These are phyloP conservation scores for Cygnus olor DNA, from an alignment of 2,797 vertebrate genomes.

Conservation along the genomic window DNA sequence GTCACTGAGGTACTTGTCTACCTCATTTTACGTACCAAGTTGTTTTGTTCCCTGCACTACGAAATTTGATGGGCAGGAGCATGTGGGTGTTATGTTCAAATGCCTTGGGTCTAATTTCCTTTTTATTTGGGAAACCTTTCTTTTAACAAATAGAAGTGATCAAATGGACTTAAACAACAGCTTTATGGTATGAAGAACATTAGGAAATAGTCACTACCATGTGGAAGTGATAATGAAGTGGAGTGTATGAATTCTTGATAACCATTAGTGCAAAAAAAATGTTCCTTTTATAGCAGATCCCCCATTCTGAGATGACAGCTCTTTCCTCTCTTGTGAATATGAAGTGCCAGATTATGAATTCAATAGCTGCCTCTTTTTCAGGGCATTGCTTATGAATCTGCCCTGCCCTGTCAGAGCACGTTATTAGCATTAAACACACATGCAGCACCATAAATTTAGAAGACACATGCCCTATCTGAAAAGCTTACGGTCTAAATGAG, in stretches of 20 bases:
- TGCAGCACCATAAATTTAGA: conserved; percentile 40
- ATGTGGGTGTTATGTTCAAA: neutral
- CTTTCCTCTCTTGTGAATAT: conserved; percentile 56
- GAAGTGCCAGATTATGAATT: conserved; percentile 58
- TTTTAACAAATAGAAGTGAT: neutral
- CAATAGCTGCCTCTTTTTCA: conserved; percentile 47
- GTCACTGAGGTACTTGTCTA: neutral
- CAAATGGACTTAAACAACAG: neutral
- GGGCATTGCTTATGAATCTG: conserved; percentile 41
- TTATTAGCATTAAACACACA: conserved; percentile 55
- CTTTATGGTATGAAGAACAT: conserved; percentile 8
- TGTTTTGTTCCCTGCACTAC: neutral
- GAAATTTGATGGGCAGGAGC: neutral
- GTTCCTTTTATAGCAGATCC: conserved; percentile 35
- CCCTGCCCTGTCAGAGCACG: conserved; percentile 26
- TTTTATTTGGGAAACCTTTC: conserved; percentile 7
- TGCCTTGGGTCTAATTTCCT: neutral
- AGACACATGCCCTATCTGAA: conserved; percentile 22
- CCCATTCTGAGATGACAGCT: conserved; percentile 33
- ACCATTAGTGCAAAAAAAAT: neutral
- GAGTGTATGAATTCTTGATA: conserved; percentile 48
- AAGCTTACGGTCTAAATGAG: conserved; percentile 46
- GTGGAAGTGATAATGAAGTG: conserved; percentile 18
- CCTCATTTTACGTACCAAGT: neutral
- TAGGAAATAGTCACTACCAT: conserved; percentile 12